Percentiles rank a stretch among this genome's conserved stretches.
Conservation (phyloP, 2,113 vertebrate genomes). For the Gambusia holbrooki region DNA sequence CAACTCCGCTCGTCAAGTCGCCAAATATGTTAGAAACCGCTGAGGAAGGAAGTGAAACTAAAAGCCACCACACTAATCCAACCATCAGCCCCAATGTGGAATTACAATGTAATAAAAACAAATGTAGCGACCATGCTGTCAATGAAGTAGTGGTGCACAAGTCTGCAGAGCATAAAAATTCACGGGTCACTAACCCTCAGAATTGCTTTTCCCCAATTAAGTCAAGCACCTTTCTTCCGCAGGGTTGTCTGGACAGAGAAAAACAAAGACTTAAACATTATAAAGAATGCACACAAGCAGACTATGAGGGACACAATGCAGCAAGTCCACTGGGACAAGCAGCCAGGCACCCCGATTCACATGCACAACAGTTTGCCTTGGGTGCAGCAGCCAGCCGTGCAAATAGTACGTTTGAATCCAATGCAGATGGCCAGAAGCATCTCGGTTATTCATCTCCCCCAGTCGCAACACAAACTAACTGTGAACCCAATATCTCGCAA, state of each 20-base stretch:
- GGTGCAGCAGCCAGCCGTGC: constrained; percentile 39
- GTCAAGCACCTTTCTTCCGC: constrained; percentile 55
- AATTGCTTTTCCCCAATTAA: constrained; percentile 64
- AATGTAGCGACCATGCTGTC: constrained; percentile 37
- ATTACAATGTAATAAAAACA: constrained; percentile 23
- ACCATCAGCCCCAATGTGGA: background rate
- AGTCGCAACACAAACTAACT: constrained; percentile 21
- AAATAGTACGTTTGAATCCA: constrained; percentile 37
- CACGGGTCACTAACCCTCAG: constrained; percentile 57
- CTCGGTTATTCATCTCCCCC: constrained; percentile 19
- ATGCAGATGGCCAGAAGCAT: constrained; percentile 33
- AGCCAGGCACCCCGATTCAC: constrained; percentile 36
- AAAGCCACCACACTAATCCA: background rate
- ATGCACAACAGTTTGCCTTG: constrained; percentile 37
- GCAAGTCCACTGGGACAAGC: constrained; percentile 38
- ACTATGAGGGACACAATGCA: constrained; percentile 34
- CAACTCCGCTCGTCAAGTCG: background rate
- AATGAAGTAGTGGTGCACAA: constrained; percentile 33
- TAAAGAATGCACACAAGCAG: constrained; percentile 44
- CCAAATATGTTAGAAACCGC: constrained; percentile 31
- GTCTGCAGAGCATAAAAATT: constrained; percentile 42
- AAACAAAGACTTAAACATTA: constrained; percentile 54
- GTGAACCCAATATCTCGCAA: constrained; percentile 24
- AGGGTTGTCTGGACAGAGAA: constrained; percentile 47
- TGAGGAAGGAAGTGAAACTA: constrained; percentile 3